These are phyloP conservation scores for Electrona antarctica DNA, from an alignment of 2,113 vertebrate species.

Conservation along the genomic window DNA sequence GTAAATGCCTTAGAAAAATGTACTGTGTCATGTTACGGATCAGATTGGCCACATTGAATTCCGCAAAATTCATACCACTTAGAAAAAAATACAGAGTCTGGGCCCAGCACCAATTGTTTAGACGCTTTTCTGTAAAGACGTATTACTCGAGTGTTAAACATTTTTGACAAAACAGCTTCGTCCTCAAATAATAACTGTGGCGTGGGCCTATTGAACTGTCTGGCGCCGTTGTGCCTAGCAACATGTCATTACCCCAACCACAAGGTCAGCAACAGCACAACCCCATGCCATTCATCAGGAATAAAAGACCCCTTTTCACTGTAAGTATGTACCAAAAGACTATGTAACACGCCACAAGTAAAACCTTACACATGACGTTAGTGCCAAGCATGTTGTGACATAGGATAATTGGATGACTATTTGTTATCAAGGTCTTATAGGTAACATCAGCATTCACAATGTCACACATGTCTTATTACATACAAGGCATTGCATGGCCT, in stretches of 20 bases:
- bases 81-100: slow-evolving; percentile 18
- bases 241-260: slow-evolving; percentile 73
- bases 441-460: background rate
- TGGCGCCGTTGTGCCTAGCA: slow-evolving; percentile 64
- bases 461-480: background rate
- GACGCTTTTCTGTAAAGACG: slow-evolving; percentile 29
- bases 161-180: slow-evolving; percentile 49
- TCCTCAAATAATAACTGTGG: slow-evolving; percentile 58
- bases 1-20: no score
- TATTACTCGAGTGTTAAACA: slow-evolving; percentile 37
- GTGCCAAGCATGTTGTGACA: background rate
- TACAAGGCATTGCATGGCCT: background rate
- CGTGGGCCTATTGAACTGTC: slow-evolving; percentile 51
- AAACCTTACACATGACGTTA: slow-evolving; percentile 20
- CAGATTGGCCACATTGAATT: slow-evolving; percentile 23
- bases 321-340: slow-evolving; percentile 27
- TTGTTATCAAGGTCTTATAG: slow-evolving; percentile 6
- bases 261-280: slow-evolving; percentile 45
- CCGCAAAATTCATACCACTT: slow-evolving; percentile 29
- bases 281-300: slow-evolving; percentile 18
- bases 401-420: background rate
- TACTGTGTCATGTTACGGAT: no score
- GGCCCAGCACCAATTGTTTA: slow-evolving; percentile 30
- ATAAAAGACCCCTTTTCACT: slow-evolving; percentile 14
- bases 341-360: slow-evolving; percentile 34